Evolutionary conservation across 2,797 vertebrate species (phyloP), one percentile per base, ranked within the genome.

Genomic region (Myiotriccus ornatus): DNA sequence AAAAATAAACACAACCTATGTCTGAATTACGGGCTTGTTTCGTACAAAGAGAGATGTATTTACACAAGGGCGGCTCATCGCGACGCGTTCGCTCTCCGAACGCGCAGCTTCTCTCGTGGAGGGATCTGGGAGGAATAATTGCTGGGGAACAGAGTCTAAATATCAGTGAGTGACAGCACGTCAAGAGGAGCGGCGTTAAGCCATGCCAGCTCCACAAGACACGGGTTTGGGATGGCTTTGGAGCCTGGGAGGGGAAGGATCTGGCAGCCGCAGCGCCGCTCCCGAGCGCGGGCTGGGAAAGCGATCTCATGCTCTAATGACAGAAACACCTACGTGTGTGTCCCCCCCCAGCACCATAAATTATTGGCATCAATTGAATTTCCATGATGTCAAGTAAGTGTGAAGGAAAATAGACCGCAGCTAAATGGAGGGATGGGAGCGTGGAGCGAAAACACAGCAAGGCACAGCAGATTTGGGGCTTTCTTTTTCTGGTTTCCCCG

Each of bases 1-100:
- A 76, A 92, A 92, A 93, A 93, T 91, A 97, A 98, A 97, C 80
- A 91, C 64, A 71, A 77, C 49, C 2, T 53, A 75, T 84, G 86
- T 87, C 88, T 96, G 91, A 94, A 91, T 88, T 63, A 67, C 39
- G 77, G 78, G 77, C 82, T 93, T 96, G 84, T 95, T 95, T 91
- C 83, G 50, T 8, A 60, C 13, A 59, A 84, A 53, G 56, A 57
- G 16, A 50, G 41, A 62, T 53, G 28, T 80, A 74, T 96, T 97
- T 96, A 95, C 82, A 93, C 88, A 70, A 80, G 92, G 85, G 90
- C 35, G n/a, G 89, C 73, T 89, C 90, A 74, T 94, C 86, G 12
- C 9, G 44, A 49, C 75, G 17, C 1, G 27, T 3, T 71, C 13
- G 0, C 57, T 94, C 82, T 76, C 91, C 90, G 63, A 39, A 78